Evolutionary conservation across 2,888 invertebrate species (phyloP).

Genomic region (Proisotoma minuta): DNA sequence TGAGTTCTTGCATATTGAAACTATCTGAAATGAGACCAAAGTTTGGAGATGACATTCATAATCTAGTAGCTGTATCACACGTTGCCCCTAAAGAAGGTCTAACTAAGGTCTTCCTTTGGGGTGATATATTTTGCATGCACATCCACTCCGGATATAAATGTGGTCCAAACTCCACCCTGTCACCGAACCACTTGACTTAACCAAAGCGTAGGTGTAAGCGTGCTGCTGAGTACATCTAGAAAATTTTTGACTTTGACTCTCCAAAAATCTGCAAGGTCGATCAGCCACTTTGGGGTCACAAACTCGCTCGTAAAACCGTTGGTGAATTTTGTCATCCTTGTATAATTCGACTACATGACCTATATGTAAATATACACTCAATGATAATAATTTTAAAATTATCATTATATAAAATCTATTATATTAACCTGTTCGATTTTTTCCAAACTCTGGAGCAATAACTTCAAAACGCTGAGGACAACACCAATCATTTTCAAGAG

Average conservation of each 20-base stretch:
- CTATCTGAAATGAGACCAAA: no score
- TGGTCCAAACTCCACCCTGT: conserved; percentile 42
- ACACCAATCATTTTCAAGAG: conserved; percentile 23
- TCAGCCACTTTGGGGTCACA: conserved; percentile 35
- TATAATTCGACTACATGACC: conserved; percentile 45
- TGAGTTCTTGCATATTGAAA: no score
- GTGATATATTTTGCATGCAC: no score
- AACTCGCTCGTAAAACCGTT: conserved; percentile 42
- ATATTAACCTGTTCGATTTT: conserved; percentile 41
- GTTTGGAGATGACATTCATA: no score
- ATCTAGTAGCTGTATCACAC: no score
- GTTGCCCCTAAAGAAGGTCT: no score
- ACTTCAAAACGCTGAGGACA: conserved; percentile 39
- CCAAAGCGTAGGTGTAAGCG: conserved; percentile 42
- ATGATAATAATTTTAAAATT: background rate
- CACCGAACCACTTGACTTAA: conserved; percentile 23
- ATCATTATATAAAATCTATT: background rate
- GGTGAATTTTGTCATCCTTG: conserved; percentile 36
- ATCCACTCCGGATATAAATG: conserved; percentile 42
- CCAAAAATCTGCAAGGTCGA: conserved; percentile 40
- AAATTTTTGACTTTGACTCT: conserved; percentile 27
- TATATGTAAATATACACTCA: conserved; percentile 9
- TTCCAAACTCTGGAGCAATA: conserved; percentile 40
- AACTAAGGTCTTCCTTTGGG: no score
- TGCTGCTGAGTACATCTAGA: conserved; percentile 43